Evolutionary conservation across 2,113 vertebrate genomes (phyloP), one percentile per base, ranked within the genome.

Genomic region (Sialia sialis): DNA sequence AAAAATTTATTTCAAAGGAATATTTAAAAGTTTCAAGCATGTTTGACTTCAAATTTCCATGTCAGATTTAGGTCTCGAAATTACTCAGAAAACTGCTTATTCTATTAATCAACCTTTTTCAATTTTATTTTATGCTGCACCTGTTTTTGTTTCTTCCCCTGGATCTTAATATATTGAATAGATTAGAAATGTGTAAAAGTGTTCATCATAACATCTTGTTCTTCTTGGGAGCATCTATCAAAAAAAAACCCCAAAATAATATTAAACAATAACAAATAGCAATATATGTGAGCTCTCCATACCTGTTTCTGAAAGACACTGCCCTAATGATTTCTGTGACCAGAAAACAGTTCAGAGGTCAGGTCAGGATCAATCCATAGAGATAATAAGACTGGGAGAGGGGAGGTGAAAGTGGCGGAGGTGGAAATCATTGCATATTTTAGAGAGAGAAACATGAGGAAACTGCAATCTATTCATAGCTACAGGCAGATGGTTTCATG

Each of bases 381-480:
- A 58, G 43, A n/a, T 74, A 58, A 79, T 72, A 79, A 72, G 21
- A 72, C 0, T 49, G 16, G 25, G 5, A 17, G 10, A 11, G 39
- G 7, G 4, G 3, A 23, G 13, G 36, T 85, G 43, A 58, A 67
- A 36, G 20, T 21, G 41, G 27, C 6, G 29, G 29, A 66, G 48
- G 26, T 89, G 49, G 29, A 59, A 84, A 54, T 39, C 6, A 25
- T 10, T 66, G n/a, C 41, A 67, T 73, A 76, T 91, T 91, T 83
- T 29, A 55, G 36, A 69, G 16, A 94, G 30, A 76, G 78, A 87
- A 87, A 77, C 67, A 76, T 16, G 51, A 91, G 63, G 67, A 93
- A 95, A 70, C 75, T 63, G 49, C 32, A 85, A 74, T 83, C 81
- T 95, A 90, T 95, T 94, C 81, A 82, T 90, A 95, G 70, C 67